Evolutionary conservation across 2,888 invertebrate genomes (phyloP), one percentile per base, ranked within the genome.

Genomic region (Tromatobia lineatoria): DNA sequence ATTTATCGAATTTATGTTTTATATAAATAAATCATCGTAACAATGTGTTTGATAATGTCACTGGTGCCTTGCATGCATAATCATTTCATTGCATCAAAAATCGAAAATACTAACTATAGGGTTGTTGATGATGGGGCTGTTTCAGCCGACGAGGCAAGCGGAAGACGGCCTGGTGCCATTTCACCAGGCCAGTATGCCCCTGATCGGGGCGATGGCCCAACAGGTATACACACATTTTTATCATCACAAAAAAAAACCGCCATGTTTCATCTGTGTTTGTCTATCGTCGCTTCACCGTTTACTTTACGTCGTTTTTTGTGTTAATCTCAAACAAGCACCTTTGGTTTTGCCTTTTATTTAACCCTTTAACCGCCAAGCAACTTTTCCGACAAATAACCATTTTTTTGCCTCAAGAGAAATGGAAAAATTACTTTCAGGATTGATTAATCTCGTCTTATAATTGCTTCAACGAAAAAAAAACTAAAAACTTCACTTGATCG

Each of bases 141-240:
- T 93, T 93, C 94, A 91, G 94, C 95, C 95, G 73, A 94, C 94
- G 88, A 94, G 95, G 91, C 95, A 95, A 90, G 95, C 95, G 89
- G 93, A 95, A 91, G 95, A 95, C 93, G 95, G 95, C 85, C 92
- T 95, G 90, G 94, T 95, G 90, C 95, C 95, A 80, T 95, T 95
- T 91, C 94, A 94, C 90, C 95, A 94, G 91, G 93, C 94, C 87
- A 94, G 95, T 90, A 95, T 96, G 94, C 96, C 97, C 87, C 96
- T 97, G 47, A 95, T 96, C 90, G 95, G 95, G 87, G 94, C 96
- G 82, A 92, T 93, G 92, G 92, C 92, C 91, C 93, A 93, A 89
- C 93, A 93, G 93, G 93, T 93, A 93, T 87, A 91, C 89, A 90
- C 88, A 89, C 88, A 85, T 78, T 75, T 82, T 77, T 79, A 77